These are phyloP conservation scores for Cossypha caffra DNA, from an alignment of 2,797 vertebrate species.

Conservation along the genomic window DNA sequence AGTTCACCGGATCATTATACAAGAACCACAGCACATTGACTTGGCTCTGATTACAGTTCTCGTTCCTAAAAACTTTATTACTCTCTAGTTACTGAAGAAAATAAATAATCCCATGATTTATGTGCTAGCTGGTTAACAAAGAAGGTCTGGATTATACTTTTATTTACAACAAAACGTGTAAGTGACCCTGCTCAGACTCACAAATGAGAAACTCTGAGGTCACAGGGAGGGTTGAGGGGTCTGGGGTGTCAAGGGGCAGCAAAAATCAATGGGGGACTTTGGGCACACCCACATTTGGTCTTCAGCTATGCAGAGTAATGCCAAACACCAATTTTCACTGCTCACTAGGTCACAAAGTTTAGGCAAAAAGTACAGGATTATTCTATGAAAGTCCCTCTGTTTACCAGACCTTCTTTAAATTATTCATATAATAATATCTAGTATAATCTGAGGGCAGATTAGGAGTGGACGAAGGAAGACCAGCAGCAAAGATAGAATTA, in stretches of 20 bases:
- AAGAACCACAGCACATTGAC: not conserved
- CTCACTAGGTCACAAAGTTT: not conserved
- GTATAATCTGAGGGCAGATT: not conserved
- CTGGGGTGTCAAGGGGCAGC: not conserved
- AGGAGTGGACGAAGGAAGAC: not conserved
- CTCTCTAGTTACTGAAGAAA: not conserved
- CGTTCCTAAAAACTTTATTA: slow-evolving; percentile 6
- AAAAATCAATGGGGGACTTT: not conserved
- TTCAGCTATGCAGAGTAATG: not conserved
- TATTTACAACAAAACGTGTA: not conserved
- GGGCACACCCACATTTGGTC: not conserved
- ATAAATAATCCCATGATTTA: slow-evolving; percentile 6
- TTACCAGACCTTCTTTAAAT: not conserved
- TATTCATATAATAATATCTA: not conserved
- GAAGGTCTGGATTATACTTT: not conserved
- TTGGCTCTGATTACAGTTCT: not conserved
- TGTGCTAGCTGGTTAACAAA: not conserved
- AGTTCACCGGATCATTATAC: not conserved
- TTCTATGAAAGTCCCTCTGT: not conserved
- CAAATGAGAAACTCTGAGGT: not conserved
- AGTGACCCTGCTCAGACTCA: not conserved
- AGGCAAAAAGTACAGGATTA: not conserved
- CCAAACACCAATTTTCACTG: not conserved
- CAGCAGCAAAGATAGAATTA: not conserved
- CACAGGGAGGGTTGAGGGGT: not conserved